Evolutionary conservation across 1,140 invertebrate genomes (phyloP).

Genomic region (Pomacea maculata): DNA sequence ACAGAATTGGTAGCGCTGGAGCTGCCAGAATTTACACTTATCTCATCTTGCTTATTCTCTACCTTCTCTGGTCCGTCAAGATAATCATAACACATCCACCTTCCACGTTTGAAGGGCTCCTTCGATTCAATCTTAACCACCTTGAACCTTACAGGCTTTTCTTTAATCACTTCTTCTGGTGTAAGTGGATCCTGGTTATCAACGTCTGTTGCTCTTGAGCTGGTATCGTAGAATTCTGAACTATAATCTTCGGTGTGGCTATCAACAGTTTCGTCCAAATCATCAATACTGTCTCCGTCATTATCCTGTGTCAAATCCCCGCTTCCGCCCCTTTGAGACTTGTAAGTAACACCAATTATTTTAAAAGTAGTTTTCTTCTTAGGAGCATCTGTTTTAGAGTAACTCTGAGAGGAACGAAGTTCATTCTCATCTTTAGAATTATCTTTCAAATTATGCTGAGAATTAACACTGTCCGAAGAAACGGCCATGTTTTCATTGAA

Average conservation of each 20-base stretch:
- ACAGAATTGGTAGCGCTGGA: conserved; percentile 55
- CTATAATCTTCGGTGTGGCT: conserved; percentile 84
- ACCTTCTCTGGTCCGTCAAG: conserved; percentile 75
- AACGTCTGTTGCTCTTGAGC: conserved; percentile 55
- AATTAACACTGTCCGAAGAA: conserved; percentile 15
- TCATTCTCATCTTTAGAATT: conserved; percentile 24
- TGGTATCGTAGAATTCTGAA: conserved; percentile 67
- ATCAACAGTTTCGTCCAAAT: conserved; percentile 79
- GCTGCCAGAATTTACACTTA: conserved; percentile 46
- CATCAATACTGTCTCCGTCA: conserved; percentile 91
- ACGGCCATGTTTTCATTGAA: conserved; percentile 21
- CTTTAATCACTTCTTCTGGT: conserved; percentile 41
- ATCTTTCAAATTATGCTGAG: conserved; percentile 22
- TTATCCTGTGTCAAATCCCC: conserved; percentile 84
- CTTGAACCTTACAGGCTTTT: conserved; percentile 74
- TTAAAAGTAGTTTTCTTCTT: conserved; percentile 92
- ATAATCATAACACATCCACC: conserved; percentile 97
- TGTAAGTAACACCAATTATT: conserved; percentile 84
- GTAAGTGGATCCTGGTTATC: conserved; percentile 31
- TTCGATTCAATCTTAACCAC: conserved; percentile 93
- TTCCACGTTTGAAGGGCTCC: conserved; percentile 90
- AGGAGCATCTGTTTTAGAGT: conserved; percentile 34
- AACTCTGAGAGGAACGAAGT: conserved; percentile 13
- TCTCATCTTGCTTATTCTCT: conserved; percentile 39
- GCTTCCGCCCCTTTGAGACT: conserved; percentile 68